A percentile compares a stretch with the other conserved stretches of the same genome.
Conservation (phyloP, 2,888 invertebrate genomes). For the Ophion ellenae region DNA sequence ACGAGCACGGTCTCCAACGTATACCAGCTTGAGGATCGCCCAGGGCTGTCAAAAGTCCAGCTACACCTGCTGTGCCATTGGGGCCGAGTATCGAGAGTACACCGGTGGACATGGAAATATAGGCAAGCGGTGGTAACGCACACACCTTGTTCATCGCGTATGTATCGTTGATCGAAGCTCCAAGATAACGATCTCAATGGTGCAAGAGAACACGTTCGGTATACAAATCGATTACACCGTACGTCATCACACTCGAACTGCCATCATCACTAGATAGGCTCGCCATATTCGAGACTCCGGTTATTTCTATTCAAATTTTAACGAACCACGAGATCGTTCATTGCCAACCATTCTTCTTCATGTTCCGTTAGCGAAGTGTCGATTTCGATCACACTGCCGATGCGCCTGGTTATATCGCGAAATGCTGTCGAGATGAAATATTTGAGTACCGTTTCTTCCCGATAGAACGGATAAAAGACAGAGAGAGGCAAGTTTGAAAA, state of each 20-base stretch:
- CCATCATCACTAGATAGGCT: not conserved
- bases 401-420: not conserved
- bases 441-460: conserved; percentile 25
- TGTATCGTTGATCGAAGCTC: conserved; percentile 32
- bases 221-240: conserved; percentile 48
- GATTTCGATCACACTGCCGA: conserved; percentile 5
- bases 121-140: not conserved
- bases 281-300: not conserved
- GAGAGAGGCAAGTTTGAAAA: not conserved
- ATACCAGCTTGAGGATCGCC: conserved; percentile 32
- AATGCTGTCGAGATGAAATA: conserved; percentile 28
- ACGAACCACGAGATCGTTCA: conserved; percentile 17
- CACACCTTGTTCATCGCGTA: conserved; percentile 1
- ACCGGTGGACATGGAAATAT: conserved; percentile 33
- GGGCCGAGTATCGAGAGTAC: conserved; percentile 27
- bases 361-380: conserved; percentile 6
- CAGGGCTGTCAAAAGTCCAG: conserved; percentile 15
- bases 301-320: conserved; percentile 55
- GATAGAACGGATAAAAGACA: not conserved
- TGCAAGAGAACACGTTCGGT: not conserved
- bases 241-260: not conserved
- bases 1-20: conserved; percentile 28
- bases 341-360: not conserved
- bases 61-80: conserved; percentile 55
- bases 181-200: conserved; percentile 26